phyloP scores from a whole-genome alignment of 2,113 vertebrate species.

The Gasterosteus nipponicus region DNA sequence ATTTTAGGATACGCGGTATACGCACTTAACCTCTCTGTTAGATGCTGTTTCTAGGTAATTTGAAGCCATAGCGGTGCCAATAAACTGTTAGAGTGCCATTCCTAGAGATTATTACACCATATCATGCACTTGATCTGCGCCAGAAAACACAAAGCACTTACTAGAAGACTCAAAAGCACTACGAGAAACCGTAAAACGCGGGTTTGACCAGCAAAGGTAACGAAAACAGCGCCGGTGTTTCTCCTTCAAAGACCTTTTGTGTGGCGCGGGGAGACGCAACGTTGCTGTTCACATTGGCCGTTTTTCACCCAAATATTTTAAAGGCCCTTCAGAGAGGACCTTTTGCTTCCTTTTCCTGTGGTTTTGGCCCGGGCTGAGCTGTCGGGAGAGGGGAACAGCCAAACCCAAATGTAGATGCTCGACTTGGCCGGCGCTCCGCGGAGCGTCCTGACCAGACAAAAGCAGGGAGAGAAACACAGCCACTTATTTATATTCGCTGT shows the following conservation, averaged over 20 bases:
- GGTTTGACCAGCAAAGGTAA: constrained; percentile 38
- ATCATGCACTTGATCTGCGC: constrained; percentile 32
- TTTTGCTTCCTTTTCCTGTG: constrained; percentile 85
- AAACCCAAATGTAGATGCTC: constrained; percentile 85
- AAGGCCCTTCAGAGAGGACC: constrained; percentile 76
- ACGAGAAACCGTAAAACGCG: constrained; percentile 52
- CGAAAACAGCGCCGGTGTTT: constrained; percentile 51
- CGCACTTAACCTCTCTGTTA: constrained; percentile 10
- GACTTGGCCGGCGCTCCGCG: constrained; percentile 72
- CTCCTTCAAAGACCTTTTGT: constrained; percentile 72
- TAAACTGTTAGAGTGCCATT: constrained; percentile 46
- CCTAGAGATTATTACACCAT: constrained; percentile 31
- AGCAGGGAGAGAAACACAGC: constrained; percentile 77
- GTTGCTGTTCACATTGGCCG: constrained; percentile 74
- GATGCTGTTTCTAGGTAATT: constrained; percentile 41
- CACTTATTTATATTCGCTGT: constrained; percentile 82
- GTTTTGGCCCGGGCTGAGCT: constrained; percentile 75
- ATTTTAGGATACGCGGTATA: neutral
- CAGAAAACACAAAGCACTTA: constrained; percentile 53
- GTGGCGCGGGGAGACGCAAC: constrained; percentile 68
- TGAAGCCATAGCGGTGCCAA: constrained; percentile 31
- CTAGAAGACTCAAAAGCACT: constrained; percentile 48
- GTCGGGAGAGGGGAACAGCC: constrained; percentile 78
- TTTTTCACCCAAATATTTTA: constrained; percentile 79
- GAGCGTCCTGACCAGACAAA: constrained; percentile 81